phyloP scores from a whole-genome alignment of 2,797 vertebrate species.

The Silurus lanzhouensis region DNA sequence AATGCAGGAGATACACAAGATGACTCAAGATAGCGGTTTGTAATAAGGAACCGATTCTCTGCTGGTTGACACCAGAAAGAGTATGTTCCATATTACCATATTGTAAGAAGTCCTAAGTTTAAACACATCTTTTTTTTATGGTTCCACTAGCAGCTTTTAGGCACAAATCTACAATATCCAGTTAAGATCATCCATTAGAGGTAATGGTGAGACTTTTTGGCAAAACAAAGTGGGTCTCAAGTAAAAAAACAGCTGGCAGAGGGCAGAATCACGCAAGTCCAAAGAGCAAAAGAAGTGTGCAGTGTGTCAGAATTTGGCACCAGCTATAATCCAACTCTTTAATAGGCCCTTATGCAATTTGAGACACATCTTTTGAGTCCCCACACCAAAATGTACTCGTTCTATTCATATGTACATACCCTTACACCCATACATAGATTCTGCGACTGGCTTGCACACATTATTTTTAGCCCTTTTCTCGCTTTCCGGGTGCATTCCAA shows the following conservation, averaged over 20 bases:
- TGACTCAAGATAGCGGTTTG: not conserved
- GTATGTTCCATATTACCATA: not conserved
- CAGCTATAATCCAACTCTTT: conserved; percentile 3
- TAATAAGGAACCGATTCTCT: not conserved
- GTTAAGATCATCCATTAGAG: not conserved
- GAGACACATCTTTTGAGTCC: conserved; percentile 2
- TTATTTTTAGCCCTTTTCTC: conserved; percentile 31
- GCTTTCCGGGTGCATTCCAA: conserved; percentile 8
- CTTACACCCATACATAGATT: not conserved
- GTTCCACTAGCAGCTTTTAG: not conserved
- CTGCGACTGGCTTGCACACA: not conserved
- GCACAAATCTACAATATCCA: not conserved
- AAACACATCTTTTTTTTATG: not conserved
- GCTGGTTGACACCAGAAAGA: not conserved
- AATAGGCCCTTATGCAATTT: conserved; percentile 29
- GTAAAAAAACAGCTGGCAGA: not conserved
- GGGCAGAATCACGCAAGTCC: not conserved
- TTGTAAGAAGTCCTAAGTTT: not conserved
- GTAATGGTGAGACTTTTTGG: not conserved
- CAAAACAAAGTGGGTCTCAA: not conserved
- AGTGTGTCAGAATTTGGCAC: conserved; percentile 19
- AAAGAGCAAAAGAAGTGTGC: not conserved
- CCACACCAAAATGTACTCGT: not conserved
- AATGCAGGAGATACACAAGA: not conserved
- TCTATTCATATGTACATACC: conserved; percentile 7